Conservation (phyloP, 2,888 invertebrate genomes). For the Pterostichus madidus region DNA sequence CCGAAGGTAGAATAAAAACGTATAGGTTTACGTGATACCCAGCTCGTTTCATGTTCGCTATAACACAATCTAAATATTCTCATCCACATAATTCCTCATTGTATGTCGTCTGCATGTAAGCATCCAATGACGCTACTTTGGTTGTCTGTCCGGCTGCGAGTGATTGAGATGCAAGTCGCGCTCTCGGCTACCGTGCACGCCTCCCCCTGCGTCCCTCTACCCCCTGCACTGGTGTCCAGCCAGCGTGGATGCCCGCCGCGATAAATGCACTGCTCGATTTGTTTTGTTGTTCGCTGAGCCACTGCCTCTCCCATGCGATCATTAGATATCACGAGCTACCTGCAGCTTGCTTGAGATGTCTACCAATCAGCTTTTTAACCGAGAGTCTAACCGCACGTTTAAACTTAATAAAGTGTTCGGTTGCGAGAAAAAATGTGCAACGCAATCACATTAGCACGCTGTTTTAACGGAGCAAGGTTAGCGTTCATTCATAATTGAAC, state of each 20-base stretch:
- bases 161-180: slow-evolving; percentile 75
- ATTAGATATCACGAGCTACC: slow-evolving; percentile 53
- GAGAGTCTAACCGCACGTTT: slow-evolving; percentile 11
- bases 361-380: slow-evolving; percentile 39
- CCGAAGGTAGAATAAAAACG: background rate
- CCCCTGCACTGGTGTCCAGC: slow-evolving; percentile 4
- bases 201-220: background rate
- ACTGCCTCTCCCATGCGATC: slow-evolving; percentile 45
- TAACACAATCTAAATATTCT: background rate
- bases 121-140: background rate
- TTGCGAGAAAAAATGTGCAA: slow-evolving; percentile 4
- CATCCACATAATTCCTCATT: background rate
- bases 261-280: slow-evolving; percentile 76
- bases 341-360: slow-evolving; percentile 27
- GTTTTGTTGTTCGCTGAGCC: slow-evolving; percentile 72
- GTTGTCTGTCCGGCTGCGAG: slow-evolving; percentile 39
- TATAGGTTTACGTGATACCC: no score
- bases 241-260: slow-evolving; percentile 69
- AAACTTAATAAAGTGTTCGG: slow-evolving; percentile 26
- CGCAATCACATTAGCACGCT: slow-evolving; percentile 3
- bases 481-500: slow-evolving; percentile 13
- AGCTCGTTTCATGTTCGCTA: no score
- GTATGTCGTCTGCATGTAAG: background rate
- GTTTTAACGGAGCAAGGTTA: background rate
- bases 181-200: slow-evolving; percentile 72